phyloP scores from a whole-genome alignment of 53 echinoderm and acorn worm genomes.

The Glandiceps talaboti region DNA sequence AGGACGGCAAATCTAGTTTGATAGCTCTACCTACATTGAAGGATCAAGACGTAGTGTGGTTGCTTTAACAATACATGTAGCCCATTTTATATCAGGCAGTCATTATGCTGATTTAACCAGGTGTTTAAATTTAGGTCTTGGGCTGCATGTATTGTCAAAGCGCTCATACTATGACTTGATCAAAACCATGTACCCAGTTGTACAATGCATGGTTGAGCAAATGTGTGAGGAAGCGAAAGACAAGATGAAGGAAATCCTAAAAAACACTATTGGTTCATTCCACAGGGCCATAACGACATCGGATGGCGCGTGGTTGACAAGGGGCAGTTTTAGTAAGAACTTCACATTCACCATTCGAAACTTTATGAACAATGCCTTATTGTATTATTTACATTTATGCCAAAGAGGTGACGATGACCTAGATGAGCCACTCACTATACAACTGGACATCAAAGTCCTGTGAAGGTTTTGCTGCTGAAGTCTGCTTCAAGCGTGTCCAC shows the following conservation, averaged over 20 bases:
- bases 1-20: not conserved
- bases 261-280: not conserved
- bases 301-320: conserved; percentile 1
- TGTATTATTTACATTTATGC: not conserved
- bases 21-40: not conserved
- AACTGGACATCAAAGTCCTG: not conserved
- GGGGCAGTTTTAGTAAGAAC: conserved; percentile 3
- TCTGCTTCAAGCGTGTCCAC: not conserved
- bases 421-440: not conserved
- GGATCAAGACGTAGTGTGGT: not conserved
- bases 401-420: not conserved
- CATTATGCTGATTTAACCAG: not conserved
- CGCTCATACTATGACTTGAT: not conserved
- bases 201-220: not conserved
- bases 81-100: not conserved
- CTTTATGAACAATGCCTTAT: conserved; percentile 1
- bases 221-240: not conserved
- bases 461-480: conserved; percentile 2
- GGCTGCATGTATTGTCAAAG: not conserved
- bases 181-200: conserved; percentile 1
- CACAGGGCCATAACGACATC: conserved; percentile 2
- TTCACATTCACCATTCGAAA: not conserved
- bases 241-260: not conserved
- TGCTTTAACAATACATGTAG: not conserved
- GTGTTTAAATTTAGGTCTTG: not conserved